Evolutionary conservation across 53 echinoderm and acorn worm genomes (phyloP).

Genomic region (Henricia sp.): DNA sequence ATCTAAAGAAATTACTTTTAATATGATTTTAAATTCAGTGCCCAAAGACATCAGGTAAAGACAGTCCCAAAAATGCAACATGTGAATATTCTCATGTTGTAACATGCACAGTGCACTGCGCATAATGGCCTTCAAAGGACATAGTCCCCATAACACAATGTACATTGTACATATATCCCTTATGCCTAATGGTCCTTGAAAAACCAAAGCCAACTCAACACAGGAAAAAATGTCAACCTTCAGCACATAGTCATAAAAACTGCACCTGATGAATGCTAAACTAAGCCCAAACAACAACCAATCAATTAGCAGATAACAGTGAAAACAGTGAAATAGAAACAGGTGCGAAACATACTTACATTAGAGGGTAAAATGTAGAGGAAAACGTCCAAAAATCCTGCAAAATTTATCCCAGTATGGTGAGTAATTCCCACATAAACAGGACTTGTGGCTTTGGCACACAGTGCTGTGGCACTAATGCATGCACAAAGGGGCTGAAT

Average conservation of each 20-base stretch:
- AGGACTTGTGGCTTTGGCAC: slow-evolving; percentile 6
- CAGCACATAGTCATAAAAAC: background rate
- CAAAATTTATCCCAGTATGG: slow-evolving; percentile 3
- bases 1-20: too few relatives aligned
- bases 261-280: background rate
- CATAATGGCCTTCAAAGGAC: too few relatives aligned
- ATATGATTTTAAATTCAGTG: too few relatives aligned
- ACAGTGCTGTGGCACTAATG: background rate
- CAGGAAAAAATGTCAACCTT: slow-evolving; percentile 33
- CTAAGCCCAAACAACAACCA: too few relatives aligned
- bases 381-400: slow-evolving; percentile 22
- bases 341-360: slow-evolving; percentile 26
- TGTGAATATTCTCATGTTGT: too few relatives aligned
- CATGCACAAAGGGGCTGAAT: slow-evolving; percentile 35
- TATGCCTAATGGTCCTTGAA: slow-evolving; percentile 14
- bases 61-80: too few relatives aligned
- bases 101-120: too few relatives aligned
- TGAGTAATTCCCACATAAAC: slow-evolving; percentile 40
- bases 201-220: too few relatives aligned
- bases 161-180: too few relatives aligned
- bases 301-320: background rate
- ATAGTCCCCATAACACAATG: too few relatives aligned
- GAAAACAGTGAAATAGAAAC: too few relatives aligned
- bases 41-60: too few relatives aligned
- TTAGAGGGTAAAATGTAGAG: slow-evolving; percentile 22